Base-by-base conservation (phyloP, 2,888 invertebrate species). In the Agrochola circellaris region DNA sequence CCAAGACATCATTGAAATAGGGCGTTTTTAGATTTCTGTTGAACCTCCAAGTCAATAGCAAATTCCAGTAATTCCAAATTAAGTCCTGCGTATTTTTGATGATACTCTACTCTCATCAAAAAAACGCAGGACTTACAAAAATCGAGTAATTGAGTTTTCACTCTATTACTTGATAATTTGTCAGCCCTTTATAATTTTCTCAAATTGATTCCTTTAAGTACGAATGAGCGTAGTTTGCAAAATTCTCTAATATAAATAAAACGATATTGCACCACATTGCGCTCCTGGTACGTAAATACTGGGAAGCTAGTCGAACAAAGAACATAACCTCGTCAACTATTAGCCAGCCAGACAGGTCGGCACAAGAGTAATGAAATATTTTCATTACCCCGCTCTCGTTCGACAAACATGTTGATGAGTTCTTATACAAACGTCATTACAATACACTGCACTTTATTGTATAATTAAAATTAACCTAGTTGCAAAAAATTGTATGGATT, bases 291-390 rank as follows among this genome's bases (percentile, higher is more conserved):
- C 42, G 11, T 42, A 45, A 79, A 54, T 60, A 42, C 51, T 6
- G 5, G 48, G 23, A 83, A 85, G 70, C 70, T 74, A 72, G 65
- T 71, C 23, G 84, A 87, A 90, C 89, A 90, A 90, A 91, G 90
- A 88, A 88, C 89, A 89, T 92, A 88, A 89, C 87, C 84, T 88
- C 84, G 87, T 88, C 87, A 89, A 81, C 82, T 48, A 64, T 61
- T 76, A 87, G 81, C 86, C 82, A 77, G 74, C 81, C 88, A 90
- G 88, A 89, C 87, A 86, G 71, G 65, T 77, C 76, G 76, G 83
- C 76, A 79, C 66, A 45, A 81, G 48, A 66, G 78, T 92, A 92
- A 92, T 93, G 88, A 91, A 93, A 93, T 92, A 93, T 92, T 92
- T 92, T 91, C 91, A 93, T 93, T 91, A 92, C 84, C 82, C 74